These are phyloP conservation scores for Octodonta nipae DNA, from an alignment of 2,888 invertebrate species.

Conservation along the genomic window DNA sequence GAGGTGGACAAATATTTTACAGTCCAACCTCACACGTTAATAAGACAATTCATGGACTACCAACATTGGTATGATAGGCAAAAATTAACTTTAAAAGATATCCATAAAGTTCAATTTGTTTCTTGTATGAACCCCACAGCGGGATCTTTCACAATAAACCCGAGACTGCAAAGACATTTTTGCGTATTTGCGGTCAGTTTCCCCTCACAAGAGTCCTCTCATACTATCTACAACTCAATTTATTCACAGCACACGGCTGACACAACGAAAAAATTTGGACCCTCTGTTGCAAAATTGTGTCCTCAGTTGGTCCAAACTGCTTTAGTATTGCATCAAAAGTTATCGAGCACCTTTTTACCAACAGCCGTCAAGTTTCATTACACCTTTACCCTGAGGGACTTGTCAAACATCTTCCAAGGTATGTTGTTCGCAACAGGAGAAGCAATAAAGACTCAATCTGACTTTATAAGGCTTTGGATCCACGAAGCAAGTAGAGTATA, in stretches of 20 bases:
- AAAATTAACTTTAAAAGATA: conserved; percentile 76
- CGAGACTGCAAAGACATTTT: conserved; percentile 77
- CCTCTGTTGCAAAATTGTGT: conserved; percentile 44
- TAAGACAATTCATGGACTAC: conserved; percentile 87
- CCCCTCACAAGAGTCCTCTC: conserved; percentile 67
- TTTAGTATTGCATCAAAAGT: conserved; percentile 60
- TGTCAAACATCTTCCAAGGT: conserved; percentile 89
- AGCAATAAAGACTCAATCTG: conserved; percentile 52
- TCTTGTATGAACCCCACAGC: conserved; percentile 95
- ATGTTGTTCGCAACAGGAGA: conserved; percentile 65
- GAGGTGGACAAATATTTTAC: conserved; percentile 90
- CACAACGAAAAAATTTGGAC: conserved; percentile 52
- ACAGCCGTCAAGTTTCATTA: conserved; percentile 94
- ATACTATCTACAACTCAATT: conserved; percentile 74
- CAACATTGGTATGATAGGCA: conserved; percentile 88
- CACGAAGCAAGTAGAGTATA: conserved; percentile 87
- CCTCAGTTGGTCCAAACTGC: conserved; percentile 57
- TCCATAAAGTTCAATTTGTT: conserved; percentile 85
- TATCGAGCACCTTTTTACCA: conserved; percentile 67
- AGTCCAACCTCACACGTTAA: conserved; percentile 86
- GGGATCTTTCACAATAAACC: conserved; percentile 86
- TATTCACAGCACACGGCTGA: conserved; percentile 59
- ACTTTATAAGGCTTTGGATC: conserved; percentile 70
- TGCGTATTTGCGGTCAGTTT: conserved; percentile 80
- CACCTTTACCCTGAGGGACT: conserved; percentile 79